Percentiles rank a stretch among this genome's conserved stretches.
Conservation (phyloP, 92 coral and sea anemone genomes). For the Muricea muricata region DNA sequence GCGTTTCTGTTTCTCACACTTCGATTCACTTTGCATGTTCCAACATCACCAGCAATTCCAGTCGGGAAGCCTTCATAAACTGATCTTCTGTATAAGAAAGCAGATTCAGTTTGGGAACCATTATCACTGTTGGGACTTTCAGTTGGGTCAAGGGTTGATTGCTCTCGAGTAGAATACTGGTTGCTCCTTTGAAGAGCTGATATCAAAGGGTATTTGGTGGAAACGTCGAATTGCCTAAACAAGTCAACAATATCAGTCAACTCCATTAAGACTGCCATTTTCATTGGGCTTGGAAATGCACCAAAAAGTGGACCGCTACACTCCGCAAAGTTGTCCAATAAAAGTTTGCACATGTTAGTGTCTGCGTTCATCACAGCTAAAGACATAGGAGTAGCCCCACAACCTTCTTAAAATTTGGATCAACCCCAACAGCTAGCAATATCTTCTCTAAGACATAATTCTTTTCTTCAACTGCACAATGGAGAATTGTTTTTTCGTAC, state of each 20-base stretch:
- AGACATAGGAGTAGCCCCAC: slow-evolving; percentile 62
- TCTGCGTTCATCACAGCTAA: slow-evolving; percentile 49
- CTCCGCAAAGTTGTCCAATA: slow-evolving; percentile 41
- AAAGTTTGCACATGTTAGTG: slow-evolving; percentile 41
- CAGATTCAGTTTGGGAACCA: background rate
- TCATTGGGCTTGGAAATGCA: slow-evolving; percentile 48
- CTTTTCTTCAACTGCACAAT: slow-evolving; percentile 15
- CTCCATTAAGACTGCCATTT: slow-evolving; percentile 53
- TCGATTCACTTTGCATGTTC: slow-evolving; percentile 26
- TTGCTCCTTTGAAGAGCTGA: background rate
- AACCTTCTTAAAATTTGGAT: slow-evolving; percentile 56
- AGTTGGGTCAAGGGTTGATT: background rate
- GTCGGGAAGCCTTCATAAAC: background rate
- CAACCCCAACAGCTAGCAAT: slow-evolving; percentile 36
- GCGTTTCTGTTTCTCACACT: slow-evolving; percentile 4
- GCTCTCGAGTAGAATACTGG: background rate
- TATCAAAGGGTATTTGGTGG: background rate
- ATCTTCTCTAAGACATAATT: slow-evolving; percentile 30
- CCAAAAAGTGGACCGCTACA: slow-evolving; percentile 17
- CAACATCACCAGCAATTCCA: slow-evolving; percentile 13
- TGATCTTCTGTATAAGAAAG: background rate
- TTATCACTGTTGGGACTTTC: background rate
- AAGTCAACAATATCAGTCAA: background rate
- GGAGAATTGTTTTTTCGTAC: slow-evolving; percentile 11
- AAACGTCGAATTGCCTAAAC: background rate